phyloP scores from a whole-genome alignment of 1,140 invertebrate species.

The Aphis craccivora region DNA sequence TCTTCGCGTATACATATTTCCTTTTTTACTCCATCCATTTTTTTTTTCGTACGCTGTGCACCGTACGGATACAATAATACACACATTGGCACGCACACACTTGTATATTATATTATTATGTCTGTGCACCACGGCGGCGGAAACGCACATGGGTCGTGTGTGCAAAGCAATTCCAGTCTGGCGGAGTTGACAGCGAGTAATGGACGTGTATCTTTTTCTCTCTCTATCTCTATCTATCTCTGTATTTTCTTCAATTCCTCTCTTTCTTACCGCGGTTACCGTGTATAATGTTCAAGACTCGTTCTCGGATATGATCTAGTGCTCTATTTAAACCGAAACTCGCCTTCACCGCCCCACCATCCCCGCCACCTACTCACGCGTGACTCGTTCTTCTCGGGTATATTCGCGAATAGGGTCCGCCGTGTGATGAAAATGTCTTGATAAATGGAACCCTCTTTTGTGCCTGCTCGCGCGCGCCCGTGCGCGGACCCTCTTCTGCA shows the following conservation, averaged over 20 bases:
- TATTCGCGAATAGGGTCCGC: too few species aligned
- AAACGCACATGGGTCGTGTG: constrained; percentile 20
- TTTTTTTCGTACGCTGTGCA: not conserved
- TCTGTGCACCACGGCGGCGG: not conserved
- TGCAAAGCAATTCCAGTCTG: constrained; percentile 52
- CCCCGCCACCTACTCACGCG: not conserved
- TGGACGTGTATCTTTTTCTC: constrained; percentile 29
- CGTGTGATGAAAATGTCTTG: constrained; percentile 55
- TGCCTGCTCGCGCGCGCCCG: not conserved
- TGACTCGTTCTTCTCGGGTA: not conserved
- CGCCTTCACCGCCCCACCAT: not conserved
- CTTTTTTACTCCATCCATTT: not conserved
- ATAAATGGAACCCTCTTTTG: constrained; percentile 44
- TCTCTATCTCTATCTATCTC: not conserved
- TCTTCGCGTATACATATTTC: not conserved
- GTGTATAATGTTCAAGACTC: constrained; percentile 31
- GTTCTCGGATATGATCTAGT: constrained; percentile 53
- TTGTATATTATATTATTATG: constrained; percentile 29
- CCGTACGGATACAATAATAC: not conserved
- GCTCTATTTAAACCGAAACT: constrained; percentile 45
- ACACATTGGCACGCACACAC: not conserved
- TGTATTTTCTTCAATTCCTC: not conserved
- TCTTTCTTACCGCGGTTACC: constrained; percentile 3
- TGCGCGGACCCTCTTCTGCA: not conserved
- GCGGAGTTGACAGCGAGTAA: constrained; percentile 55